Conservation (phyloP, 2,797 vertebrate genomes). For the Lutjanus argentimaculatus region DNA sequence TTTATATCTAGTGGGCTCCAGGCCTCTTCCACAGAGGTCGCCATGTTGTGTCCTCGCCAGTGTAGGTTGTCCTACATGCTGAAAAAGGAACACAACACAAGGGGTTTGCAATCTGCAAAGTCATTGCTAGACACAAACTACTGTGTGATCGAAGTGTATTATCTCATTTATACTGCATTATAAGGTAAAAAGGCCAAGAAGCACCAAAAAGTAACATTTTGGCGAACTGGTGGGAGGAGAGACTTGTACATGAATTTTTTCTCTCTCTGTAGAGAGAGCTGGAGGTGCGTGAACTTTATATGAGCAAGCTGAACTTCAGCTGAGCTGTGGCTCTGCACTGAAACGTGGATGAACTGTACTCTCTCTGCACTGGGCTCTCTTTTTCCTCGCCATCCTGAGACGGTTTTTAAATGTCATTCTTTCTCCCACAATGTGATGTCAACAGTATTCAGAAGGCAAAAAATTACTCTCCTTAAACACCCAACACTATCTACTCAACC, state of each 20-base stretch:
- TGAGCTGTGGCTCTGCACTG: not conserved
- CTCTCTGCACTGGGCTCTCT: no score
- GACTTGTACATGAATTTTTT: not conserved
- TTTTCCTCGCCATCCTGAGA: not conserved
- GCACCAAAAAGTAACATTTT: not conserved
- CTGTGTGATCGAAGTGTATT: not conserved
- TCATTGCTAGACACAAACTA: no score
- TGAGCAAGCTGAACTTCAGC: not conserved
- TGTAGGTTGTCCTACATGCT: no score
- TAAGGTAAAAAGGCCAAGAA: not conserved
- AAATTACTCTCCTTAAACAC: not conserved
- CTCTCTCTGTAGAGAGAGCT: not conserved
- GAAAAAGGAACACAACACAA: no score
- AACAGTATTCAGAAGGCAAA: not conserved
- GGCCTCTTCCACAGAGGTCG: no score
- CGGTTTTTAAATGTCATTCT: not conserved
- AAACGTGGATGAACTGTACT: not conserved
- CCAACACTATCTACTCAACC: not conserved
- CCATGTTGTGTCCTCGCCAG: no score
- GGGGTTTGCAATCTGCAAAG: no score
- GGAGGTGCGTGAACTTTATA: not conserved
- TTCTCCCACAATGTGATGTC: not conserved
- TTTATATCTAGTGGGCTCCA: no score
- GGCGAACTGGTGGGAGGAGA: not conserved
- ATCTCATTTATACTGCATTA: not conserved